Conservation (phyloP, 2,888 invertebrate genomes). For the Margaritifera margaritifera region DNA sequence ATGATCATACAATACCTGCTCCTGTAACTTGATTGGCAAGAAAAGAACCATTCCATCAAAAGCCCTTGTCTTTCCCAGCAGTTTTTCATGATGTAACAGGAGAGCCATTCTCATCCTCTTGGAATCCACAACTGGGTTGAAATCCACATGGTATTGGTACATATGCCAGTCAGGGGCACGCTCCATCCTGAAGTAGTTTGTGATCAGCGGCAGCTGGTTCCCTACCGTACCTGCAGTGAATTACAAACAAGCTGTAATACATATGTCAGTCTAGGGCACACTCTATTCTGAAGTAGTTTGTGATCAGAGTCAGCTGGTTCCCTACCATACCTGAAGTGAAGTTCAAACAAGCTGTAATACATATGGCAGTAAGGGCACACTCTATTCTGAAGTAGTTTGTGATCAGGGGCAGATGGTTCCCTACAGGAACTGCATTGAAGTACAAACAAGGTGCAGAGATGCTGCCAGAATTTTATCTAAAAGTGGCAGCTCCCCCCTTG, state of each 20-base stretch:
- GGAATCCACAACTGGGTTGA: conserved; percentile 63
- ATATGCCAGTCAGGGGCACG: conserved; percentile 57
- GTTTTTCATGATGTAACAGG: conserved; percentile 54
- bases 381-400: conserved; percentile 64
- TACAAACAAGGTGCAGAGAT: too few relatives aligned
- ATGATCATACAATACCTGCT: conserved; percentile 33
- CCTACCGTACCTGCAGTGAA: conserved; percentile 58
- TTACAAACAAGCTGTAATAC: too few relatives aligned
- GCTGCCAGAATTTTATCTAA: too few relatives aligned
- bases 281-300: conserved; percentile 63
- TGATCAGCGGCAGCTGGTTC: conserved; percentile 42
- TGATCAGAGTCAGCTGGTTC: conserved; percentile 42
- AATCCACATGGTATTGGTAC: conserved; percentile 70
- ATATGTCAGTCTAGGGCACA: conserved; percentile 47
- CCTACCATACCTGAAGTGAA: conserved; percentile 58
- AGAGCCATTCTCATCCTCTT: conserved; percentile 58
- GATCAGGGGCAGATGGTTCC: conserved; percentile 48
- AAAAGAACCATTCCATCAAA: conserved; percentile 71
- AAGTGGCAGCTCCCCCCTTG: too few relatives aligned
- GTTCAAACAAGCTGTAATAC: neutral
- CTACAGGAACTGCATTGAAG: conserved; percentile 54
- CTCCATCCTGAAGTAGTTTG: conserved; percentile 63
- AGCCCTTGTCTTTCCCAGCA: conserved; percentile 57
- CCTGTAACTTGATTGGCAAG: conserved; percentile 55
- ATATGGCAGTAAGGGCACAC: conserved; percentile 46